Evolutionary conservation across 2,888 invertebrate species (phyloP), one percentile per base, ranked within the genome.

Genomic region (Erebia ligea): DNA sequence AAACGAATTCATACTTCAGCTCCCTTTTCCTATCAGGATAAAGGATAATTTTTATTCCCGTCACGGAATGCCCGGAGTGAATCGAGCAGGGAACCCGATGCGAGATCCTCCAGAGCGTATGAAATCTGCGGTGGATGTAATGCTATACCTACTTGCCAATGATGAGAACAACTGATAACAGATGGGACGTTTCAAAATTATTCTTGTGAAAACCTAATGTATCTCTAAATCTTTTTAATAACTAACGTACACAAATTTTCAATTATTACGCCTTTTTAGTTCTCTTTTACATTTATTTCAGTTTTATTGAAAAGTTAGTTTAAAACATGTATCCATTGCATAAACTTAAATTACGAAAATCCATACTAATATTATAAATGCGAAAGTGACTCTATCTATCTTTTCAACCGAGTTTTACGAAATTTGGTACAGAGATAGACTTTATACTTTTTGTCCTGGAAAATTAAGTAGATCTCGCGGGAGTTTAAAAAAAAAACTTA

Each of bases 11-110:
- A 50, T n/a, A 45, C 45, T n/a, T n/a, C n/a, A 8, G 8, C 50
- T n/a, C 17, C 8, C 1, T 0, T 19, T 10, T 52, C 17, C 42
- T 17, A 2, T 61, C 42, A 17, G 42, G 45, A 66, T 57, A 69
- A 56, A 56, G 34, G 56, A 71, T 73, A 65, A 75, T 82, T 83
- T 85, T 84, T 83, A 87, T 86, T 84, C 85, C 75, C 71, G 82
- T 83, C 87, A 84, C 85, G 86, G 83, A 76, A 45, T 76, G 67
- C 66, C 75, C 76, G 72, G 62, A 71, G 78, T 80, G 81, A 84
- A 87, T 85, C 85, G 85, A 80, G 81, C 77, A 74, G 74, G 87
- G 80, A 85, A 89, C 86, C 84, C 82, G 84, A 89, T 80, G 77
- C 84, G 78, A 82, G 86, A 65, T 85, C 84, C 89, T 84, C 80